phyloP scores from a whole-genome alignment of 2,888 invertebrate genomes.

The Tenthredo amoena region DNA sequence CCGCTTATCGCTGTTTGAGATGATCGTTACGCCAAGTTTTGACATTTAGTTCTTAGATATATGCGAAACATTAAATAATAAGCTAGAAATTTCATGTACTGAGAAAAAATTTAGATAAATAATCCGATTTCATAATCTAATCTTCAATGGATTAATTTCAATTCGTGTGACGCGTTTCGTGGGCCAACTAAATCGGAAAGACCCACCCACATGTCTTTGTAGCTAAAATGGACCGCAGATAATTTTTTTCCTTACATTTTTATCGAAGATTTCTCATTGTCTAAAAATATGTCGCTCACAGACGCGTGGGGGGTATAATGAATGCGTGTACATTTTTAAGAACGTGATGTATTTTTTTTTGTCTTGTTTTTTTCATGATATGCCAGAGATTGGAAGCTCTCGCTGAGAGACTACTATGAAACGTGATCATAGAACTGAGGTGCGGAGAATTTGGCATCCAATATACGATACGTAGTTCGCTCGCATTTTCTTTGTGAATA shows the following conservation, averaged over 20 bases:
- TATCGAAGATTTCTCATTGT: not conserved
- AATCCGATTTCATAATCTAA: constrained; percentile 2
- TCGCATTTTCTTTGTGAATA: not conserved
- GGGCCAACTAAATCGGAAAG: not conserved
- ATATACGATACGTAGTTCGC: not conserved
- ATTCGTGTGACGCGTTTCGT: not conserved
- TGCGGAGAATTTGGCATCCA: not conserved
- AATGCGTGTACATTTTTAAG: not conserved
- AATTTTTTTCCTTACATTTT: not conserved
- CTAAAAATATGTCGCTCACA: not conserved
- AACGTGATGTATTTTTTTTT: not conserved
- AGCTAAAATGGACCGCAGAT: not conserved
- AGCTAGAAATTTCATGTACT: not conserved
- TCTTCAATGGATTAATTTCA: not conserved
- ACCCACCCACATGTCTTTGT: not conserved
- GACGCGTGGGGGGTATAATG: not conserved
- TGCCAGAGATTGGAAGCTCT: not conserved
- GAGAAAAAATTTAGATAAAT: not conserved
- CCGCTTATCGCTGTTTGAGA: not conserved
- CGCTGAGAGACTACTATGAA: not conserved
- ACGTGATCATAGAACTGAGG: not conserved
- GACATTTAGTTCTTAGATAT: not conserved
- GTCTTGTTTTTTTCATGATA: not conserved
- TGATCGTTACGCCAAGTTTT: not conserved
- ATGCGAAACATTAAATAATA: not conserved